Base-by-base conservation (phyloP, 2,797 vertebrate genomes). In the Lithobates pipiens region DNA sequence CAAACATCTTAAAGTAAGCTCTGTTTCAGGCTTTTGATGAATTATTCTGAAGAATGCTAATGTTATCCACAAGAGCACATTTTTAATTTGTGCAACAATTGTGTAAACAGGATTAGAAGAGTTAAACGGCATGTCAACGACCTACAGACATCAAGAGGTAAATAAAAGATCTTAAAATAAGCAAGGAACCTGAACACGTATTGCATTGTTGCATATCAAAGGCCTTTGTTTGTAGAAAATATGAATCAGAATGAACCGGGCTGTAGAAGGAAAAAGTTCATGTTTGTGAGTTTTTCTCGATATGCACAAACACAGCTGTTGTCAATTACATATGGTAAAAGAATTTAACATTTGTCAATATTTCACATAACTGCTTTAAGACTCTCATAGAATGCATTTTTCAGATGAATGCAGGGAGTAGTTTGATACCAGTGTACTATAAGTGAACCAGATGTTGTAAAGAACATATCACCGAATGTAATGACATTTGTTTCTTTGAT, bases 151-250 rank as follows among this genome's bases (percentile, higher is more conserved):
- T 95, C 93, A 93, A 89, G 94, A 95, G 93, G 94, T 96, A 96
- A 96, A 96, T 95, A 96, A 95, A 94, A 94, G 95, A 94, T 94
- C 92, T 94, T 96, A 94, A 94, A 95, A 94, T 94, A 95, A 95
- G 91, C 90, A 92, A 92, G 94, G 93, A 96, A 95, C 93, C 91
- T 91, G 94, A 95, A 95, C 89, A 93, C 90, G 85, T 92, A 8
- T 16, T 92, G 92, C 90, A 91, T 91, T 91, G 92, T 89, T 92
- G 88, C 88, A 89, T 92, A 93, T 93, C 89, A 93, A 94, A 94
- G 91, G 84, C 90, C 90, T 91, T 90, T 95, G 94, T 92, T 95
- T 95, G 95, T 89, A 91, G 86, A 90, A 93, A 94, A 83, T 84
- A 80, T 84, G 81, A 87, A 84, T 80, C 81, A 84, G 86, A 83